These are phyloP conservation scores for Trilocha varians DNA, from an alignment of 2,888 invertebrate genomes.

Conservation along the genomic window DNA sequence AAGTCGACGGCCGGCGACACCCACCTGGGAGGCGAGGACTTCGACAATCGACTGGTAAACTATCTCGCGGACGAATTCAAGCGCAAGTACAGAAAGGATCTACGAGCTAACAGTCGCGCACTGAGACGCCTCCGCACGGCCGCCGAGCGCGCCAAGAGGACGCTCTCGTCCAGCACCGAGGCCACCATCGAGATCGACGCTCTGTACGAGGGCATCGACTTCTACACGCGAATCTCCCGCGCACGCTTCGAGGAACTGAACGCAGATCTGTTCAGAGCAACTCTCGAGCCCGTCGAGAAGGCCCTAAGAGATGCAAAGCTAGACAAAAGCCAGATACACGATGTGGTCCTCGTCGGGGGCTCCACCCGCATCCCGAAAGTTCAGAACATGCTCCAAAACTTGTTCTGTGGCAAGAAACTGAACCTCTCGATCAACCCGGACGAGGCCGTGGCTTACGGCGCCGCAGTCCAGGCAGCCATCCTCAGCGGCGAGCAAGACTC, in stretches of 20 bases:
- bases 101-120: conserved; percentile 77
- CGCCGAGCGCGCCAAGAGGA: conserved; percentile 84
- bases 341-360: conserved; percentile 86
- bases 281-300: conserved; percentile 84
- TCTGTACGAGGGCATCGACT: conserved; percentile 79
- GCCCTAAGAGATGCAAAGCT: too few species aligned
- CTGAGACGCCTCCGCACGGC: conserved; percentile 81
- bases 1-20: too few species aligned
- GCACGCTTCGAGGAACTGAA: too few species aligned
- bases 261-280: conserved; percentile 80
- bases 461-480: too few species aligned
- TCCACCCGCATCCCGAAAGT: too few species aligned
- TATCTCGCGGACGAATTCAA: conserved; percentile 82
- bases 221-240: conserved; percentile 80
- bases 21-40: too few species aligned
- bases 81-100: conserved; percentile 80
- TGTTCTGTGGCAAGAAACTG: conserved; percentile 83
- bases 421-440: too few species aligned
- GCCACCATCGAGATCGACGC: too few species aligned
- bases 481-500: conserved; percentile 81
- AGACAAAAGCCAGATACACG: conserved; percentile 83
- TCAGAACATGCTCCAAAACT: conserved; percentile 78
- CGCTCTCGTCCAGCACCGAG: conserved; percentile 83
- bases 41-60: conserved; percentile 78
- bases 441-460: conserved; percentile 87